These are phyloP conservation scores for Nyctalus aviator DNA, from an alignment of 2,797 vertebrate genomes.

Conservation along the genomic window DNA sequence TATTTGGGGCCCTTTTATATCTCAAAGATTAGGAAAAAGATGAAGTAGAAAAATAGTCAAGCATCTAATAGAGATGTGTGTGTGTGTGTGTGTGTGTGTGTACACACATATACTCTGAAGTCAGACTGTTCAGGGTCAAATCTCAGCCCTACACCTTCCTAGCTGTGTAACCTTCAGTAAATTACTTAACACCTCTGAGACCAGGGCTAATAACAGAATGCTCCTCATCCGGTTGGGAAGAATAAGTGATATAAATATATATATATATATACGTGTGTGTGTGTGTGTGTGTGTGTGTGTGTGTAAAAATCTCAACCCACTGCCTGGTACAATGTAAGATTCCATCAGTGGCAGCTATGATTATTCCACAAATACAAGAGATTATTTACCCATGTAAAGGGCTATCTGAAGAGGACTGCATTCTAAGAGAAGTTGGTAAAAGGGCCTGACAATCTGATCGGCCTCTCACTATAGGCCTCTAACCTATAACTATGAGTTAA, in stretches of 20 bases:
- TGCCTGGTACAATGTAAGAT: not conserved
- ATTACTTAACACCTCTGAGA: not conserved
- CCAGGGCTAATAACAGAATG: not conserved
- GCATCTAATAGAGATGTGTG: not conserved
- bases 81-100: not conserved
- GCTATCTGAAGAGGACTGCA: not conserved
- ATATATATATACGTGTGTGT: too few relatives aligned
- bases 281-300: too few relatives aligned
- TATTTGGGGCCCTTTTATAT: not conserved
- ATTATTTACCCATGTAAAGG: not conserved
- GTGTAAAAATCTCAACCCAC: not conserved
- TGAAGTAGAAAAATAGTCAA: not conserved
- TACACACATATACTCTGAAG: not conserved
- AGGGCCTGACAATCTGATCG: not conserved
- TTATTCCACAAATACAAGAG: not conserved
- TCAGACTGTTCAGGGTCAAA: not conserved
- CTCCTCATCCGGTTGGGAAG: not conserved
- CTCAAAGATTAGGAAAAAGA: not conserved
- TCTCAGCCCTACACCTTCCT: not conserved
- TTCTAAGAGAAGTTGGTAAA: not conserved
- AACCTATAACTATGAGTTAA: slow-evolving; percentile 6
- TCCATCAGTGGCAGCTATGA: not conserved
- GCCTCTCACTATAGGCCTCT: not conserved
- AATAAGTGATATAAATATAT: slow-evolving; percentile 30
- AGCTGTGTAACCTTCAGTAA: not conserved